Percentiles rank a stretch among this genome's conserved stretches.
Conservation (phyloP, 2,888 invertebrate genomes). For the Habrosyne pyritoides region DNA sequence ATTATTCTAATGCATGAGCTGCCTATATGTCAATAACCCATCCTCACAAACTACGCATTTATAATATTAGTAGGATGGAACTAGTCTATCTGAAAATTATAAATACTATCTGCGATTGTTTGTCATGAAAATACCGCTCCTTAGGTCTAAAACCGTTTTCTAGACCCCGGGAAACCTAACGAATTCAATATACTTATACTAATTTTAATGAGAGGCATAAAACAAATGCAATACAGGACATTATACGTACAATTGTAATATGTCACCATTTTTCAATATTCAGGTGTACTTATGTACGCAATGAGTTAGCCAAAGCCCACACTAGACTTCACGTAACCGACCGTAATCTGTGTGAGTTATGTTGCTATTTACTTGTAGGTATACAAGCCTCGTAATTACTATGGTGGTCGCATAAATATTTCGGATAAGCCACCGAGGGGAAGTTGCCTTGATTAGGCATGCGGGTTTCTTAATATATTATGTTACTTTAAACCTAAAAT, state of each 20-base stretch:
- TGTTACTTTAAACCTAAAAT: not conserved
- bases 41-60: too few relatives aligned
- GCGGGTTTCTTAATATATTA: constrained; percentile 60
- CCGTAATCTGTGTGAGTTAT: not conserved
- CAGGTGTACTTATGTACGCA: not conserved
- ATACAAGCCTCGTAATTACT: constrained; percentile 43
- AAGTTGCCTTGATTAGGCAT: constrained; percentile 56
- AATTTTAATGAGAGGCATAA: too few relatives aligned
- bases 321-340: not conserved
- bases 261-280: not conserved
- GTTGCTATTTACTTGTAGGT: constrained; percentile 24
- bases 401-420: constrained; percentile 73
- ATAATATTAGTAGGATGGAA: too few relatives aligned
- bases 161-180: too few relatives aligned
- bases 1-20: too few relatives aligned
- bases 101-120: too few relatives aligned
- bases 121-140: too few relatives aligned
- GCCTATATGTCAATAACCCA: too few relatives aligned
- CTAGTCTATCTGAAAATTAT: too few relatives aligned
- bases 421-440: constrained; percentile 56
- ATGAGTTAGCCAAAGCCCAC: not conserved
- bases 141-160: too few relatives aligned
- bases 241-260: not conserved
- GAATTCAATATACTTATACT: too few relatives aligned
- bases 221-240: too few relatives aligned